Conservation (phyloP, 1,140 invertebrate genomes). For the Charaxes varanes region DNA sequence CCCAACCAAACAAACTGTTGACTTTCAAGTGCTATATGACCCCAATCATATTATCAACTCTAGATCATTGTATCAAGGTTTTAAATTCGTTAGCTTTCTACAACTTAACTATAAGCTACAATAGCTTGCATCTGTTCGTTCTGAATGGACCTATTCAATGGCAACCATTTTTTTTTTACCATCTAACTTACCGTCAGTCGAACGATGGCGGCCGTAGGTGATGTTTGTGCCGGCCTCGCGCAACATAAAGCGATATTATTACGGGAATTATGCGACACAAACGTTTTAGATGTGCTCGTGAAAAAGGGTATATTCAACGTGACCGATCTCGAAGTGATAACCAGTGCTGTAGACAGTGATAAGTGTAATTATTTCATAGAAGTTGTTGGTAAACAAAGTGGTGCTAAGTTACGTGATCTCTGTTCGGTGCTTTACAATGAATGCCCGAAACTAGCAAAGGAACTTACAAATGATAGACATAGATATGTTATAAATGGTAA, state of each 20-base stretch:
- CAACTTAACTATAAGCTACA: slow-evolving; percentile 11
- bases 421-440: slow-evolving; percentile 64
- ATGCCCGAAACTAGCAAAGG: slow-evolving; percentile 65
- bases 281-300: slow-evolving; percentile 65
- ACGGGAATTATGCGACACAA: slow-evolving; percentile 65
- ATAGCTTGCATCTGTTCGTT: slow-evolving; percentile 51
- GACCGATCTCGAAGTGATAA: slow-evolving; percentile 63
- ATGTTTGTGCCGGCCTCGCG: slow-evolving; percentile 62
- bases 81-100: slow-evolving; percentile 1
- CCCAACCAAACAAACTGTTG: slow-evolving; percentile 5
- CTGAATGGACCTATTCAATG: slow-evolving; percentile 55
- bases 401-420: slow-evolving; percentile 62
- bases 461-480: slow-evolving; percentile 63
- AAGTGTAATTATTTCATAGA: slow-evolving; percentile 71
- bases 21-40: slow-evolving; percentile 10
- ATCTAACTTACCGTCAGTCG: slow-evolving; percentile 33
- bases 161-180: slow-evolving; percentile 39
- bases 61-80: neutral
- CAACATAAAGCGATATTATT: slow-evolving; percentile 62
- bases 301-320: slow-evolving; percentile 65
- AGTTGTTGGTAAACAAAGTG: slow-evolving; percentile 71
- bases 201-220: slow-evolving; percentile 60
- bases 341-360: slow-evolving; percentile 58
- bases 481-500: slow-evolving; percentile 62
- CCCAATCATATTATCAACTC: neutral